Conservation (phyloP, 92 coral and sea anemone genomes). For the Metridium senile region DNA sequence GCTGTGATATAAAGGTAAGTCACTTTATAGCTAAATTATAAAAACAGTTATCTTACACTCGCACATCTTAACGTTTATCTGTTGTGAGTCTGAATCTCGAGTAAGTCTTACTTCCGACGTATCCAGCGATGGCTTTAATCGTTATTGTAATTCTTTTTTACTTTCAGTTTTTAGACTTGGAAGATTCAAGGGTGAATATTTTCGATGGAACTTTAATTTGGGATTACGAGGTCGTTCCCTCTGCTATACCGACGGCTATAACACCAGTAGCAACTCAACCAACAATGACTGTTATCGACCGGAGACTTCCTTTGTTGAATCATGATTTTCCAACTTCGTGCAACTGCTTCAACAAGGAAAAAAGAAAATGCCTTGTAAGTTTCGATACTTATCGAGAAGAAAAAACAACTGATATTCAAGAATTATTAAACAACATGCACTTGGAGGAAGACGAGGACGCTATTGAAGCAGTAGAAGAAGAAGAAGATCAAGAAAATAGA, state of each 20-base stretch:
- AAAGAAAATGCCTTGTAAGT: conserved; percentile 26
- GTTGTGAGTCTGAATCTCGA: neutral
- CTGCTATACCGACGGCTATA: conserved; percentile 22
- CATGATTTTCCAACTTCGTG: conserved; percentile 12
- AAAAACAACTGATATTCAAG: neutral
- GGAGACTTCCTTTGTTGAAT: conserved; percentile 32
- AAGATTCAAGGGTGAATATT: neutral
- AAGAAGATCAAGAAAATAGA: neutral
- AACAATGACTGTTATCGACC: conserved; percentile 8
- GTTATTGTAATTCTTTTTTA: neutral
- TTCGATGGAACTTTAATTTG: conserved; percentile 36
- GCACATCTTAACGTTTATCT: too few species aligned
- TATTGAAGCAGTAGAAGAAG: neutral
- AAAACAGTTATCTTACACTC: too few species aligned
- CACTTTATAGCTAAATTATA: too few species aligned
- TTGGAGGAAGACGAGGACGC: neutral
- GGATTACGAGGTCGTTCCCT: conserved; percentile 48
- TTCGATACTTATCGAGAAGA: conserved; percentile 17
- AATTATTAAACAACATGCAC: too few species aligned
- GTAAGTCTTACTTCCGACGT: neutral
- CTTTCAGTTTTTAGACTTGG: conserved; percentile 7
- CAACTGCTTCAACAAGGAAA: conserved; percentile 41
- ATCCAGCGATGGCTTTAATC: neutral
- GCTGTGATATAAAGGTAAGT: conserved; percentile 51
- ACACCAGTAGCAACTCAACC: conserved; percentile 2